Evolutionary conservation across 2,113 vertebrate genomes (phyloP).

Genomic region (Chaetops frenatus): DNA sequence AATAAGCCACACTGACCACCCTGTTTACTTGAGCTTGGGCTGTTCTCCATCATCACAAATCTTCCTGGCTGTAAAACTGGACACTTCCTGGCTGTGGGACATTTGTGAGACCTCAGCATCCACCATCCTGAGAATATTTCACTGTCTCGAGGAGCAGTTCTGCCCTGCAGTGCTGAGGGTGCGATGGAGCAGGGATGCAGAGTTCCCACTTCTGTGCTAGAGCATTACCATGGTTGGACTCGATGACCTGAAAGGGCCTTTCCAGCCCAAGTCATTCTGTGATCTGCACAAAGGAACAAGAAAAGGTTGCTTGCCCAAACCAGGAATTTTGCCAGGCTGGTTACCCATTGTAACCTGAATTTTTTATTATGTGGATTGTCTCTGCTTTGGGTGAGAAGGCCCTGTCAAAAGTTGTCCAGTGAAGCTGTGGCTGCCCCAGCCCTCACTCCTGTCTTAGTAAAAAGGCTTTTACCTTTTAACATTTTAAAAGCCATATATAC

Average conservation of each 20-base stretch:
- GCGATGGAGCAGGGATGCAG: rapidly evolving
- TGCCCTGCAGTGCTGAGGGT: not conserved
- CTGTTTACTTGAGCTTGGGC: not conserved
- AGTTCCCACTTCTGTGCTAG: rapidly evolving
- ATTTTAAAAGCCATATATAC: not conserved
- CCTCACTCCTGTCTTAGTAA: not conserved
- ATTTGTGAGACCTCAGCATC: not conserved
- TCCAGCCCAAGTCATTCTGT: not conserved
- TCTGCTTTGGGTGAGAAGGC: not conserved
- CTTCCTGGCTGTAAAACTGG: not conserved
- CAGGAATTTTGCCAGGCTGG: not conserved
- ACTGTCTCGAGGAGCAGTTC: not conserved
- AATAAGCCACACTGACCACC: constrained; percentile 37
- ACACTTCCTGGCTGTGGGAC: no score
- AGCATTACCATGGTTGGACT: not conserved
- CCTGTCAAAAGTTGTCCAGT: not conserved
- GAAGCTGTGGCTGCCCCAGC: not conserved
- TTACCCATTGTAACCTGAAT: not conserved
- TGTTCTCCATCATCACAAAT: not conserved
- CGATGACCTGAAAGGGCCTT: not conserved
- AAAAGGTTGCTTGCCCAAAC: not conserved
- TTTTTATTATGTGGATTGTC: not conserved
- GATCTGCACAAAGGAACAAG: not conserved
- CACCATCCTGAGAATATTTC: not conserved
- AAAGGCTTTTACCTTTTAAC: not conserved